Conservation (phyloP, 2,797 vertebrate species). For the Microctenopoma stevenorrisi region DNA sequence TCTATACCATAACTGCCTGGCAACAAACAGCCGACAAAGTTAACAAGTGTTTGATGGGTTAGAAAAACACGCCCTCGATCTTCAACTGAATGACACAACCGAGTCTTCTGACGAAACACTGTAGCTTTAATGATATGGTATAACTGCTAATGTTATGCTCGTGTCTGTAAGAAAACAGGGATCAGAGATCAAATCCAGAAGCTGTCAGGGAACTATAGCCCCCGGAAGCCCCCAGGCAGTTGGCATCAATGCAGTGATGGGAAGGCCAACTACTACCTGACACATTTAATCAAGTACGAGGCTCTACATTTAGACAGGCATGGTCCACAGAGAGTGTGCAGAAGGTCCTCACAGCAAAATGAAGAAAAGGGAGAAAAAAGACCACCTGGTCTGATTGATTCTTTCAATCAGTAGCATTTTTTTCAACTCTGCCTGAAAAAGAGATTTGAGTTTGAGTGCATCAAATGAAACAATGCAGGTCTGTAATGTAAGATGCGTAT, state of each 20-base stretch:
- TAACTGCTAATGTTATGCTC: slow-evolving; percentile 64
- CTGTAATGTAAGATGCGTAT: not conserved
- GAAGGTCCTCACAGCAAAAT: slow-evolving; percentile 65
- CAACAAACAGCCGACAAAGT: slow-evolving; percentile 18
- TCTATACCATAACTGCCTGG: not conserved
- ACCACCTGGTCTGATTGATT: slow-evolving; percentile 57
- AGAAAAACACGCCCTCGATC: slow-evolving; percentile 19
- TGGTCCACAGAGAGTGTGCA: slow-evolving; percentile 59
- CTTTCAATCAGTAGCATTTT: slow-evolving; percentile 38
- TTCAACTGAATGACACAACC: slow-evolving; percentile 22
- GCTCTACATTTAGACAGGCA: slow-evolving; percentile 74
- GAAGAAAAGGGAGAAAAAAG: slow-evolving; percentile 60
- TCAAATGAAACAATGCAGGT: slow-evolving; percentile 36
- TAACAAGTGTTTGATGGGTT: slow-evolving; percentile 14
- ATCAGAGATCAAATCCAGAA: slow-evolving; percentile 70
- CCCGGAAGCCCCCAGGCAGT: slow-evolving; percentile 68
- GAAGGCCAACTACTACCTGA: slow-evolving; percentile 74
- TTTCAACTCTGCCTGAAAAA: slow-evolving; percentile 43
- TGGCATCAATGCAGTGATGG: slow-evolving; percentile 61
- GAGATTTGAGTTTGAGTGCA: slow-evolving; percentile 27
- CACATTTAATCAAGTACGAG: slow-evolving; percentile 80
- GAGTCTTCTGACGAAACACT: slow-evolving; percentile 28
- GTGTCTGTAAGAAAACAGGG: slow-evolving; percentile 61
- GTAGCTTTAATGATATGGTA: slow-evolving; percentile 54
- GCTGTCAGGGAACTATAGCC: slow-evolving; percentile 72